These are phyloP conservation scores for Triplophysa siluroides DNA, from an alignment of 2,113 vertebrate genomes.

Conservation along the genomic window DNA sequence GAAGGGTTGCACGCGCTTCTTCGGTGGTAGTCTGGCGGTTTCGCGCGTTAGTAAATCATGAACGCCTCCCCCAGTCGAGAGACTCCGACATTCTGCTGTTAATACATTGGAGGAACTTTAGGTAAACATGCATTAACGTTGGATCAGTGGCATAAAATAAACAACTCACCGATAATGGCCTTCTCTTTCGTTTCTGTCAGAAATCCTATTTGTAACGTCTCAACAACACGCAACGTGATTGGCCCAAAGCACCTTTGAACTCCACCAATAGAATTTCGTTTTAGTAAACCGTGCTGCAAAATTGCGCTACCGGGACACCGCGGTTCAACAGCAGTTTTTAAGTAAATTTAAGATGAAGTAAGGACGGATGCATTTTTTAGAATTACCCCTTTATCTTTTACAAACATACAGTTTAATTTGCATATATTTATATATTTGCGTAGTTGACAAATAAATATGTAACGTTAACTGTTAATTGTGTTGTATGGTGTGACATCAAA, in stretches of 20 bases:
- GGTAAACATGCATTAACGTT: background rate
- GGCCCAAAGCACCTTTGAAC: constrained; percentile 45
- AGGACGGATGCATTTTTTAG: too few relatives aligned
- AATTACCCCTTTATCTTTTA: too few relatives aligned
- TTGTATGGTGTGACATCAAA: too few relatives aligned
- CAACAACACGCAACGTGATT: constrained; percentile 64
- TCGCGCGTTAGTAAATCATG: constrained; percentile 63
- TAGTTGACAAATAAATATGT: too few relatives aligned
- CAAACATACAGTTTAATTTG: too few relatives aligned
- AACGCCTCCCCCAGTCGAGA: constrained; percentile 74
- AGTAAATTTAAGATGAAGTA: background rate
- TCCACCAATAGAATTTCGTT: constrained; percentile 62
- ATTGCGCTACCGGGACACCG: background rate
- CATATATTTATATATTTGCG: too few relatives aligned
- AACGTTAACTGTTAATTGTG: too few relatives aligned
- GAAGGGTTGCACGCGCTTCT: constrained; percentile 75
- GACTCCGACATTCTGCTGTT: constrained; percentile 58
- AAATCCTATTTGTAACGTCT: constrained; percentile 57
- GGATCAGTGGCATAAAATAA: constrained; percentile 6
- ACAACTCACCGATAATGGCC: constrained; percentile 66
- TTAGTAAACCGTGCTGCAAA: constrained; percentile 35
- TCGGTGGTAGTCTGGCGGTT: constrained; percentile 79
- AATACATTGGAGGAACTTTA: background rate
- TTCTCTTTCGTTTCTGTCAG: constrained; percentile 42
- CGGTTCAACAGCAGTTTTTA: background rate